phyloP scores from a whole-genome alignment of 2,113 vertebrate species.

The Damaliscus lunatus region DNA sequence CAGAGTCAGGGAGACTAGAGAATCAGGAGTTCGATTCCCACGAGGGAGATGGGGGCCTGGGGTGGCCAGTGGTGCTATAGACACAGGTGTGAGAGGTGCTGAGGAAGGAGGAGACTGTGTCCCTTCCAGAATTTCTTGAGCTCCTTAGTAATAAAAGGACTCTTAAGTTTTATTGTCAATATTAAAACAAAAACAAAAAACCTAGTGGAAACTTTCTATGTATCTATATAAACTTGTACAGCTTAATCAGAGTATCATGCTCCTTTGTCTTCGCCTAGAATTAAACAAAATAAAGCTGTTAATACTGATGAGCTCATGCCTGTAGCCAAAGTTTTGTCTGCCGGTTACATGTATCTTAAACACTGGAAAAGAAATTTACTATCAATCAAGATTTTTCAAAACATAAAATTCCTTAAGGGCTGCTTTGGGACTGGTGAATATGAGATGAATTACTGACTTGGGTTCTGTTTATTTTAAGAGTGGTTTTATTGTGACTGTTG shows the following conservation, averaged over 20 bases:
- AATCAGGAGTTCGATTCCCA: not conserved
- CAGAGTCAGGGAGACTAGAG: not conserved
- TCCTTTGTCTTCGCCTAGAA: constrained; percentile 6
- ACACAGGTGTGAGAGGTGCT: not conserved
- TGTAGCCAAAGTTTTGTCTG: not conserved
- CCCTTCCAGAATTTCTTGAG: not conserved
- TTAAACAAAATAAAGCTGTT: constrained; percentile 17
- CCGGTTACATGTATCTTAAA: not conserved
- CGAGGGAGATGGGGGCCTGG: not conserved
- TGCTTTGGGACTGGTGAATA: not conserved
- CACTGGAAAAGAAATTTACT: not conserved
- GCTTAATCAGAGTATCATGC: not conserved
- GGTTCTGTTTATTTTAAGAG: not conserved
- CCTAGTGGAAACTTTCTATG: not conserved
- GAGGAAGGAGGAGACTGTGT: not conserved
- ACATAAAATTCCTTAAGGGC: not conserved
- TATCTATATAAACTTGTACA: not conserved
- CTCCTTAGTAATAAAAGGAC: not conserved
- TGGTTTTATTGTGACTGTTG: not conserved
- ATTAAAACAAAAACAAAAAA: not conserved
- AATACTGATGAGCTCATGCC: not conserved
- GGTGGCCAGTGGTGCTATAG: too few species aligned
- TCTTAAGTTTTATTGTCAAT: not conserved
- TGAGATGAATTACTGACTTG: not conserved
- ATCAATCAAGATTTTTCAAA: not conserved